Evolutionary conservation across 2,797 vertebrate genomes (phyloP).

Genomic region (Knipowitschia caucasica): DNA sequence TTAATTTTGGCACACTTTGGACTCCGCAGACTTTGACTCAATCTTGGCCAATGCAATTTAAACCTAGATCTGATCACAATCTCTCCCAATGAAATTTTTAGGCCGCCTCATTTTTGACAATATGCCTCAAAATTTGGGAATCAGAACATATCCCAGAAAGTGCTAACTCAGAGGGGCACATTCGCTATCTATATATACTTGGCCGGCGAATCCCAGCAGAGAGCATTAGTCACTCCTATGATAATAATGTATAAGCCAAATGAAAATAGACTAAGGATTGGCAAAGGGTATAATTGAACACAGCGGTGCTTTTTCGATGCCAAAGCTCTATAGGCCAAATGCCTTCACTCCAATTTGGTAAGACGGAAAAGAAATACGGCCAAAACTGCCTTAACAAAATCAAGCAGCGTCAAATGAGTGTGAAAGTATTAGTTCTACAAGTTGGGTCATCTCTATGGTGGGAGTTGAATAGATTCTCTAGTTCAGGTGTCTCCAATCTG

Average conservation of each 20-base stretch:
- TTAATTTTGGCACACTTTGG: constrained; percentile 67
- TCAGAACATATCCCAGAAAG: constrained; percentile 29
- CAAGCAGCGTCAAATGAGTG: constrained; percentile 10
- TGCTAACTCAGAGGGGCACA: constrained; percentile 21
- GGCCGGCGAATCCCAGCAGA: constrained; percentile 45
- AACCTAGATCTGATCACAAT: constrained; percentile 64
- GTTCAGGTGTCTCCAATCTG: not conserved
- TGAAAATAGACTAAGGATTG: constrained; percentile 40
- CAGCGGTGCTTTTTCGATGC: constrained; percentile 28
- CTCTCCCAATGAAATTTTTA: constrained; percentile 60
- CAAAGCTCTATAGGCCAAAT: constrained; percentile 8
- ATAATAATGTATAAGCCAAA: constrained; percentile 50
- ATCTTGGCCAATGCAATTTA: constrained; percentile 63
- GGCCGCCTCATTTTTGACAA: constrained; percentile 35
- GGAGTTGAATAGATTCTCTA: not conserved
- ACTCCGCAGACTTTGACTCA: constrained; percentile 60
- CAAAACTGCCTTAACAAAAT: constrained; percentile 19
- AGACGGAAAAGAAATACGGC: constrained; percentile 3
- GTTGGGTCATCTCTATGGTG: constrained; percentile 24
- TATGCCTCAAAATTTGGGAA: constrained; percentile 22
- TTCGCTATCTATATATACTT: constrained; percentile 38
- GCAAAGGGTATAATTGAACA: constrained; percentile 39
- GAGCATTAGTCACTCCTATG: constrained; percentile 57
- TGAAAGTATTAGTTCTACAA: constrained; percentile 15
- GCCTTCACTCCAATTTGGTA: constrained; percentile 9